phyloP scores from a whole-genome alignment of 53 echinoderm and acorn worm genomes.

The Luidia sarsii region DNA sequence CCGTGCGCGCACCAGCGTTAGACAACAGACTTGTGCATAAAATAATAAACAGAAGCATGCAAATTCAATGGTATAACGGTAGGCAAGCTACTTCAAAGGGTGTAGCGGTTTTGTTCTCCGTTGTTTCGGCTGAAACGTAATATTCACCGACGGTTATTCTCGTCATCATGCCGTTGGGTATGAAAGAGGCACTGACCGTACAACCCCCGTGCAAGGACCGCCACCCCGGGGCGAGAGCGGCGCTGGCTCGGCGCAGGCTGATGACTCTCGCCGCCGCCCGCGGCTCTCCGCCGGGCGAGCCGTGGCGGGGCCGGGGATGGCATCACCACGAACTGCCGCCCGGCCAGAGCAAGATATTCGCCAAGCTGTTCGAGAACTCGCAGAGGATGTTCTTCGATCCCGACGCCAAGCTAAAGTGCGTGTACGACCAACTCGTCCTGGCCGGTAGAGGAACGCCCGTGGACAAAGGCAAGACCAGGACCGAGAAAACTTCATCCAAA shows the following conservation, averaged over 20 bases:
- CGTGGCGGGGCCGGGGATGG: background rate
- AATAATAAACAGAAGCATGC: too few relatives aligned
- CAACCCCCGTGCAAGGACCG: conserved; percentile 16
- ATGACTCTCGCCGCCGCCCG: background rate
- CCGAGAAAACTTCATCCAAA: background rate
- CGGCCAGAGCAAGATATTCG: conserved; percentile 21
- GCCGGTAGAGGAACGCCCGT: conserved; percentile 51
- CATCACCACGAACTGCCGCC: conserved; percentile 14
- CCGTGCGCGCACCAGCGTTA: too few relatives aligned
- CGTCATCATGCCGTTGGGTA: conserved; percentile 46
- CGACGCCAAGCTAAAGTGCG: conserved; percentile 20
- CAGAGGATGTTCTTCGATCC: conserved; percentile 15
- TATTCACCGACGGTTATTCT: too few relatives aligned
- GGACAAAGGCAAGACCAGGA: conserved; percentile 31
- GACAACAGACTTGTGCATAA: too few relatives aligned
- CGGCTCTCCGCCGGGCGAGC: background rate
- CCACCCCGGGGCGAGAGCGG: background rate
- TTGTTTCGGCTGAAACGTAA: too few relatives aligned
- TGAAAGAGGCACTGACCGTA: conserved; percentile 56
- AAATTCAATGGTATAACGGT: too few relatives aligned
- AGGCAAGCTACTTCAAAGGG: too few relatives aligned
- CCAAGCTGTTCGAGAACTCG: conserved; percentile 51
- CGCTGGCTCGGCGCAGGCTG: background rate
- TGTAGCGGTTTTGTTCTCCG: too few relatives aligned
- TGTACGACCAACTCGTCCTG: conserved; percentile 8